Conservation (phyloP, 1,140 invertebrate genomes). For the Diabrotica virgifera region DNA sequence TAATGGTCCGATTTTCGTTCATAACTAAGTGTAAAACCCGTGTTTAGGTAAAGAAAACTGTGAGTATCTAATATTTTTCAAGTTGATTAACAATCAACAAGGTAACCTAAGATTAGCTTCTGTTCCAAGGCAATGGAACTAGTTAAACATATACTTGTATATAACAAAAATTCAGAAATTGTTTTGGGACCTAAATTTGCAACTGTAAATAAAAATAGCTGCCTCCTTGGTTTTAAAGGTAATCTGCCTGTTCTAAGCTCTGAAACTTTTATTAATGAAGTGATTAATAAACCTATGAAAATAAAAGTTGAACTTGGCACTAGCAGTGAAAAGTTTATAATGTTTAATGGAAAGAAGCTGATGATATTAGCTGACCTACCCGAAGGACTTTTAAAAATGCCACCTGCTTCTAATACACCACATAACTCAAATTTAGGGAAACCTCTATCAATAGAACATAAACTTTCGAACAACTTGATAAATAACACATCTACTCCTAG, state of each 20-base stretch:
- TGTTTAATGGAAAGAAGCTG: constrained; percentile 28
- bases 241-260: constrained; percentile 5
- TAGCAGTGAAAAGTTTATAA: constrained; percentile 26
- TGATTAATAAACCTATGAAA: too few relatives aligned
- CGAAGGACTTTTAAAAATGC: too few relatives aligned
- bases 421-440: not conserved
- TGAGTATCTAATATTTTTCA: too few relatives aligned
- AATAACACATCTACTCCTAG: too few relatives aligned
- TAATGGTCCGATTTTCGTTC: too few relatives aligned
- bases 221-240: constrained; percentile 8
- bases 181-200: not conserved
- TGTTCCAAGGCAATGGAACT: constrained; percentile 6
- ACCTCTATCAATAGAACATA: not conserved
- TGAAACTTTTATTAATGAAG: not conserved
- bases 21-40: too few relatives aligned
- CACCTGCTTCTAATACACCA: too few relatives aligned
- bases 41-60: too few relatives aligned
- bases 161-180: constrained; percentile 4
- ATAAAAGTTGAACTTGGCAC: constrained; percentile 16
- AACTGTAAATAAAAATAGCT: constrained; percentile 3
- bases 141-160: constrained; percentile 4
- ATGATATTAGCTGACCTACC: constrained; percentile 16
- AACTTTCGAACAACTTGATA: not conserved
- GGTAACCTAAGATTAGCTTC: not conserved
- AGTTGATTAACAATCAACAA: not conserved